Percentiles rank a stretch among this genome's conserved stretches.
Evolutionary conservation across 2,888 invertebrate species (phyloP).

Genomic region (Megamerina dolium): DNA sequence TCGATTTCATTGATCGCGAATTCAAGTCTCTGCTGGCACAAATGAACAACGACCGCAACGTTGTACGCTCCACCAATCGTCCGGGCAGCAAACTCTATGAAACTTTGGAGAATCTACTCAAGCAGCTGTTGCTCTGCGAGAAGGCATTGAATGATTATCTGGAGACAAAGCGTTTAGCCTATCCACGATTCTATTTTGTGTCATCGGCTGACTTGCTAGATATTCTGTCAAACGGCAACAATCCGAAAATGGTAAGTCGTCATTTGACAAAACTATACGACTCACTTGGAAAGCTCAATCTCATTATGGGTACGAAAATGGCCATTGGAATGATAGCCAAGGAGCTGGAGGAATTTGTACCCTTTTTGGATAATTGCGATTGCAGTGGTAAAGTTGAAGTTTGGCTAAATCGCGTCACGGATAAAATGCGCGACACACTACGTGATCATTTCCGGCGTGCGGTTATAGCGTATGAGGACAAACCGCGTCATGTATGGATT

Average conservation of each 20-base stretch:
- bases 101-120: constrained; percentile 67
- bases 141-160: constrained; percentile 91
- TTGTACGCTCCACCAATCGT: constrained; percentile 77
- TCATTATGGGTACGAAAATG: constrained; percentile 55
- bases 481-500: constrained; percentile 84
- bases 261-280: constrained; percentile 91
- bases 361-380: constrained; percentile 65
- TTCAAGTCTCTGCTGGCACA: constrained; percentile 66
- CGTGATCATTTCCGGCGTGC: constrained; percentile 73
- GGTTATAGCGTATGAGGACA: constrained; percentile 79
- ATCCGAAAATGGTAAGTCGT: constrained; percentile 65
- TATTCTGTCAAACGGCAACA: constrained; percentile 74
- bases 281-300: constrained; percentile 69
- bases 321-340: constrained; percentile 80
- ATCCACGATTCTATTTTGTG: constrained; percentile 93
- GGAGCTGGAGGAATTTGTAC: constrained; percentile 67
- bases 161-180: constrained; percentile 88
- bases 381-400: constrained; percentile 87
- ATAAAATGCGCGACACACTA: constrained; percentile 75
- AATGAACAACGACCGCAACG: constrained; percentile 70
- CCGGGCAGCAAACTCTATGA: constrained; percentile 66
- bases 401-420: constrained; percentile 84
- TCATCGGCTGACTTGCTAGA: constrained; percentile 88
- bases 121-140: constrained; percentile 75
- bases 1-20: constrained; percentile 76